These are phyloP conservation scores for Theodoxus fluviatilis DNA, from an alignment of 2,888 invertebrate species.

Conservation along the genomic window DNA sequence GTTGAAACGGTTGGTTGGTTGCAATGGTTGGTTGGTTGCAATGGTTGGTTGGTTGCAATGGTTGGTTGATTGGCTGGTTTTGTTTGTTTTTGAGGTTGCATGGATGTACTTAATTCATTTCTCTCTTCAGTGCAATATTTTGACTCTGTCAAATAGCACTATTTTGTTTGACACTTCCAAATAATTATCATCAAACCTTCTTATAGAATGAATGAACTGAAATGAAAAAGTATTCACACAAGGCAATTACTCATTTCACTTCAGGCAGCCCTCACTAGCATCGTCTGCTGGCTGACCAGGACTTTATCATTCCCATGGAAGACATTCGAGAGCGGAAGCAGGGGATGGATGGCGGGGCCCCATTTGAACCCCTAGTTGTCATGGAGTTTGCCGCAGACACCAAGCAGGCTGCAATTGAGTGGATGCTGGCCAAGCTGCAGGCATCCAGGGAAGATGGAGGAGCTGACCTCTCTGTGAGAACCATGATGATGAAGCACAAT, in stretches of 20 bases:
- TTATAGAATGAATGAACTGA: too few species aligned
- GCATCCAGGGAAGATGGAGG: conserved; percentile 45
- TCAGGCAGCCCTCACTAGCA: background rate
- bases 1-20: too few species aligned
- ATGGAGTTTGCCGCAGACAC: conserved; percentile 52
- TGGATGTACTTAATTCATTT: too few species aligned
- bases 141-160: too few species aligned
- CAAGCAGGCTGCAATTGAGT: conserved; percentile 51
- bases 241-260: background rate
- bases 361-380: conserved; percentile 52
- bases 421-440: conserved; percentile 55
- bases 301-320: background rate
- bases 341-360: conserved; percentile 17
- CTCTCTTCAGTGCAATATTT: too few species aligned
- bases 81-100: too few species aligned
- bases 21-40: too few species aligned
- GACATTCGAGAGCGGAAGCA: background rate
- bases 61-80: too few species aligned
- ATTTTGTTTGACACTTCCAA: too few species aligned
- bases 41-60: too few species aligned
- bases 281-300: background rate
- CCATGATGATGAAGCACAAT: conserved; percentile 48
- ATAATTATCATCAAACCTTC: too few species aligned
- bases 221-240: background rate
- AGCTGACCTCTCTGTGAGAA: conserved; percentile 49